Evolutionary conservation across 2,113 vertebrate genomes (phyloP).

Genomic region (Capra hircus): DNA sequence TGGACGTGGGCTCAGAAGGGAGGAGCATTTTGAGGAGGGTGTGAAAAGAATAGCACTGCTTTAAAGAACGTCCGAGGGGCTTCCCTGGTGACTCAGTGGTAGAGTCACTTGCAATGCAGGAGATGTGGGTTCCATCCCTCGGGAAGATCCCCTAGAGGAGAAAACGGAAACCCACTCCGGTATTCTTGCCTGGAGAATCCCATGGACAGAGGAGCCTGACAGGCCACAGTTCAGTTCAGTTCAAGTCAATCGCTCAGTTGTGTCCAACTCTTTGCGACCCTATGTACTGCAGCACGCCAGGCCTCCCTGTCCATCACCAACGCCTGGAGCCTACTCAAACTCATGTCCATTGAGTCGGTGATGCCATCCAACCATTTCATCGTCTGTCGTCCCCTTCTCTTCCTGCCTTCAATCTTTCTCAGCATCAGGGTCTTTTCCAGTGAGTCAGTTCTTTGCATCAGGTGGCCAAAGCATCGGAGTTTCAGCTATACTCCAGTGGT

Average conservation of each 20-base stretch:
- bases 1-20: rapidly evolving
- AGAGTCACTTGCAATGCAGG: background rate
- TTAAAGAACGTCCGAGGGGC: background rate
- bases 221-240: background rate
- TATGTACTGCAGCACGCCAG: background rate
- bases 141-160: background rate
- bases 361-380: background rate
- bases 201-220: background rate
- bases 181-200: background rate
- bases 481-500: background rate
- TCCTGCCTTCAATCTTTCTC: background rate
- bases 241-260: background rate
- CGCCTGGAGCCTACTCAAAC: background rate
- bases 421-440: background rate
- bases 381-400: rapidly evolving
- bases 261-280: rapidly evolving
- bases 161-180: background rate
- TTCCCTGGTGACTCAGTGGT: background rate
- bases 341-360: background rate
- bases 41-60: rapidly evolving
- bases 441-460: background rate
- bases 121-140: background rate
- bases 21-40: rapidly evolving
- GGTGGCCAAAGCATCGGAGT: background rate
- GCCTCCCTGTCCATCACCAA: background rate